Base-by-base conservation (phyloP, 1,140 invertebrate species). In the Drosophila tani region DNA sequence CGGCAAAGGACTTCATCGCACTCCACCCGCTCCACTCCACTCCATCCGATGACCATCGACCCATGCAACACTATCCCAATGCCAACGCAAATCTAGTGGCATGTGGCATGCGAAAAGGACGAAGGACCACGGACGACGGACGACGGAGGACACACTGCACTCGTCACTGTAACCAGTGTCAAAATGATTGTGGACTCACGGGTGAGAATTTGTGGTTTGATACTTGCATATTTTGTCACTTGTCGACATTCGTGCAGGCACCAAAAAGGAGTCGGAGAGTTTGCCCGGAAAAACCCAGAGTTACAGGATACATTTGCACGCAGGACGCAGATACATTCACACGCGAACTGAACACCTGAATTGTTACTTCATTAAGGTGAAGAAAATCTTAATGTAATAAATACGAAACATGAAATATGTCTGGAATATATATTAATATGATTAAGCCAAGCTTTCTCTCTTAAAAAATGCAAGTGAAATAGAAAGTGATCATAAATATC, bases 221-320 rank as follows among this genome's bases (percentile, higher is more conserved):
- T 90, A 84, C 85, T 90, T 90, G 85, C 85, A 90, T 90, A 90
- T 90, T 90, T 90, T 90, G 85, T 90, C 85, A 90, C 85, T 90
- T 90, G 81, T 81, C 79, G 74, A 69, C 79, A 64, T 75, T 69
- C 53, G 63, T 67, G 68, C 56, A 41, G 58, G 19, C 5, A 12
- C 17, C 41, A 11, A 41, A 50, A 41, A 11, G 24, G 49, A 29
- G 17, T 21, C 21, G 40, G 17, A 40, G 17, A 40, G 62, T 17
- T 38, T 15, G 15, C 14, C 45, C 32, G 32, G 32, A 35, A 40
- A 17, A 27, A 9, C 19, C 41, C 5, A 7, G 15, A 57, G 19
- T 21, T 38, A 24, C 38, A 65, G 57, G 49, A 40, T 38, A 38
- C 21, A 55, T 15, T 45, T 55, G 24, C 24, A 40, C 32, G 29